A percentile compares a stretch with the other conserved stretches of the same genome.
phyloP scores from a whole-genome alignment of 2,797 vertebrate species.

The Mallotus villosus region DNA sequence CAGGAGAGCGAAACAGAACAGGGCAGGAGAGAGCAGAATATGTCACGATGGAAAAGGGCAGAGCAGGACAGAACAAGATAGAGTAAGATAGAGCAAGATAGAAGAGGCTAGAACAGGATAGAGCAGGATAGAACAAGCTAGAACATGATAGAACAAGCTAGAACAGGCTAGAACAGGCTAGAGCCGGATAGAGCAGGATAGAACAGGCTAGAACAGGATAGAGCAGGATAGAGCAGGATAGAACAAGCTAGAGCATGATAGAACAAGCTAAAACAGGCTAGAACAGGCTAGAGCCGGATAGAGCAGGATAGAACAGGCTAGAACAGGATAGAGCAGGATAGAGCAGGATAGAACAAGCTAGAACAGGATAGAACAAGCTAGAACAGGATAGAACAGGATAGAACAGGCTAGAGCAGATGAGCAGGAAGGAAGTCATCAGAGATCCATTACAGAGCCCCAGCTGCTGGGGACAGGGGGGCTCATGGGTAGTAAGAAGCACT shows the following conservation, averaged over 20 bases:
- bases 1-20: background rate
- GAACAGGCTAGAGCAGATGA: background rate
- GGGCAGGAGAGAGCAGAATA: background rate
- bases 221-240: too few relatives aligned
- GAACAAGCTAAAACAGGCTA: too few relatives aligned
- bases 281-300: too few relatives aligned
- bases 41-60: too few relatives aligned
- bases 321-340: too few relatives aligned
- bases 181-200: background rate
- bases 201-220: too few relatives aligned
- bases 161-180: background rate
- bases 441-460: constrained; percentile 24
- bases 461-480: constrained; percentile 22
- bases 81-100: too few relatives aligned
- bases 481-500: background rate
- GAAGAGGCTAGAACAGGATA: background rate
- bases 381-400: background rate
- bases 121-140: background rate
- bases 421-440: constrained; percentile 3
- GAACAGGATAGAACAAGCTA: background rate
- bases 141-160: background rate
- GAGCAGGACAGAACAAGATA: too few relatives aligned
- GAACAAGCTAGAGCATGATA: too few relatives aligned
- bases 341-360: too few relatives aligned
- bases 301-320: too few relatives aligned